phyloP scores from a whole-genome alignment of 2,888 invertebrate species.

The Orthonevra nobilis region DNA sequence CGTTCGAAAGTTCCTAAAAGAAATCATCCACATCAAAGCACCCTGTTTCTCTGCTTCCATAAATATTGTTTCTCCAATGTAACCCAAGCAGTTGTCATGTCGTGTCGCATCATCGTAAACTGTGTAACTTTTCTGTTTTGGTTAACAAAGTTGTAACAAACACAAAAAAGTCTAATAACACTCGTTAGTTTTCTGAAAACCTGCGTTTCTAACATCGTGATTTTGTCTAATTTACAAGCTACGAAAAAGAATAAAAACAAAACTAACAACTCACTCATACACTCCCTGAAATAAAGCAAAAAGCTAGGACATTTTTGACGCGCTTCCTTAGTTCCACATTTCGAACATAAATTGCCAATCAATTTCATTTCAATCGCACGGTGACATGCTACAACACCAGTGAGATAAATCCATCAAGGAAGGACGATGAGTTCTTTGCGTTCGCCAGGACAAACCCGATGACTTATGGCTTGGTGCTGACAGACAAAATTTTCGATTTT shows the following conservation, averaged over 20 bases:
- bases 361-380: slow-evolving; percentile 28
- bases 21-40: too few relatives aligned
- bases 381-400: slow-evolving; percentile 6
- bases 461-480: too few relatives aligned
- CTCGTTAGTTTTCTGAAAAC: not conserved
- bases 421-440: slow-evolving; percentile 5
- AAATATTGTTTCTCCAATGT: too few relatives aligned
- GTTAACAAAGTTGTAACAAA: slow-evolving; percentile 2
- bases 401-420: slow-evolving; percentile 27
- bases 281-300: not conserved
- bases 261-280: not conserved
- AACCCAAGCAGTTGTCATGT: too few relatives aligned
- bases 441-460: slow-evolving; percentile 7
- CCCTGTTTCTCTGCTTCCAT: too few relatives aligned
- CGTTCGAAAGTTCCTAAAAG: too few relatives aligned
- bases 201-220: slow-evolving; percentile 1
- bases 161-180: not conserved
- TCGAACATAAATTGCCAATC: slow-evolving; percentile 39
- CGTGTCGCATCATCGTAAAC: too few relatives aligned
- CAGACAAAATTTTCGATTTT: not conserved
- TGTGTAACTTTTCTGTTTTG: too few relatives aligned
- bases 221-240: slow-evolving; percentile 15
- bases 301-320: not conserved
- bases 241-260: too few relatives aligned
- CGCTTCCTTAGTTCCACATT: not conserved